Evolutionary conservation across 2,797 vertebrate species (phyloP).

Genomic region (Avahi laniger): DNA sequence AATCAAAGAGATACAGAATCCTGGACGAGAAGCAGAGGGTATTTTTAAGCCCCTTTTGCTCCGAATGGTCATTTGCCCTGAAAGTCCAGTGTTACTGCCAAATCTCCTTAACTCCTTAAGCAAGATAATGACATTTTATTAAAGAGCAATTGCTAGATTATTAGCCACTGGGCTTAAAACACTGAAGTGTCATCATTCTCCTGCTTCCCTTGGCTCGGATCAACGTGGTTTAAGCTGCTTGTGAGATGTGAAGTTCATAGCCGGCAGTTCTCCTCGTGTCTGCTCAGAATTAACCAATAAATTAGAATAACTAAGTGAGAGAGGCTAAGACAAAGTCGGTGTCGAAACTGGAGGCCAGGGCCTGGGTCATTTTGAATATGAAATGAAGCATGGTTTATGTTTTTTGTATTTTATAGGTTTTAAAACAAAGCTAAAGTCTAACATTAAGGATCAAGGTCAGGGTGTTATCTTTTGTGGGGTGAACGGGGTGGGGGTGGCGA

Average conservation of each 20-base stretch:
- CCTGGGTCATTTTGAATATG: conserved; percentile 64
- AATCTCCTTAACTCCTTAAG: conserved; percentile 76
- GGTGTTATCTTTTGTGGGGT: conserved; percentile 76
- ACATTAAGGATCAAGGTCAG: conserved; percentile 45
- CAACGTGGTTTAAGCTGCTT: conserved; percentile 31
- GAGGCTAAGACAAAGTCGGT: conserved; percentile 68
- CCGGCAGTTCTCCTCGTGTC: conserved; percentile 10
- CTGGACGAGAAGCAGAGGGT: background rate
- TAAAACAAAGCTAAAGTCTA: conserved; percentile 52
- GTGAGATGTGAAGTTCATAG: conserved; percentile 38
- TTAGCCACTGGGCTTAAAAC: conserved; percentile 48
- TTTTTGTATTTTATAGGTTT: conserved; percentile 36
- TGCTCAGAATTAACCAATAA: conserved; percentile 44
- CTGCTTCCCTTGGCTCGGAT: background rate
- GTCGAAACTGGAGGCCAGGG: conserved; percentile 24
- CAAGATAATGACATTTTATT: conserved; percentile 76
- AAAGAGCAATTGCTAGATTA: conserved; percentile 71
- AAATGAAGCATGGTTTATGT: conserved; percentile 58
- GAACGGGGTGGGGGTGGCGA: conserved; percentile 80
- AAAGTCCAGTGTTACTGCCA: conserved; percentile 63
- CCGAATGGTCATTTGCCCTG: conserved; percentile 52
- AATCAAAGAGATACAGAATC: background rate
- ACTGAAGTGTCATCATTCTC: conserved; percentile 49
- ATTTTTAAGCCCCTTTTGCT: conserved; percentile 52
- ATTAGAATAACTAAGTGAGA: conserved; percentile 69